Evolutionary conservation across 2,797 vertebrate species (phyloP), one percentile per base, ranked within the genome.

Genomic region (Threskiornis aethiopicus): DNA sequence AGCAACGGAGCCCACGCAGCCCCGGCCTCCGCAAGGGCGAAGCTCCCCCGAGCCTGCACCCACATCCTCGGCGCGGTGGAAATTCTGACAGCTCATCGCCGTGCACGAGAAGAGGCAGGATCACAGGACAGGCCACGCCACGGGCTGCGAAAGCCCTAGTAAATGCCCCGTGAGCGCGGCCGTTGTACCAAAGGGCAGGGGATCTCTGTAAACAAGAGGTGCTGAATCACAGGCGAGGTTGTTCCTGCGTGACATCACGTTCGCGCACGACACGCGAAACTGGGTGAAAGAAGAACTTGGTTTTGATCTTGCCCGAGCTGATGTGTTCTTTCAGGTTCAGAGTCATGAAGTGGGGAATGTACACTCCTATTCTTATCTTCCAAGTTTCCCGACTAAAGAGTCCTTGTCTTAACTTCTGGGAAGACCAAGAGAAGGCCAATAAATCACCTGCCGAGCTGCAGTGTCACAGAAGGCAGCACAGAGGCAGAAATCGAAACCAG

Each of bases 241-340:
- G 41, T 31, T 82, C 35, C 87, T 39, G 49, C 0, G 0, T 10
- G 46, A 29, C 1, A 5, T 41, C 31, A 3, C 4, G 16, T 2
- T 62, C 21, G 51, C 6, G 21, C 54, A 18, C 10, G 3, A 20
- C 4, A 20, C 4, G 3, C 1, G 39, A 54, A 83, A 69, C 62
- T 16, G 29, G 21, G 16, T 6, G 25, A 84, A 84, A 70, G 82
- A 41, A 90, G 79, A 82, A 54, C 61, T 69, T 61, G 65, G 46
- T 11, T 13, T 57, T 52, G 35, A 5, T 59, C 28, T 42, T 26
- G 31, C 25, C 54, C 25, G 31, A 51, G 52, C 29, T 20, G 39
- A 5, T 51, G 5, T 49, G 51, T 46, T 42, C 46, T 73, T 46
- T 61, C 69, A 26, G n/a, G 41, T 67, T 90, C 69, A 21, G 46